These are phyloP conservation scores for Drosophila kambysellisi DNA, from an alignment of 2,888 invertebrate genomes.

Conservation along the genomic window DNA sequence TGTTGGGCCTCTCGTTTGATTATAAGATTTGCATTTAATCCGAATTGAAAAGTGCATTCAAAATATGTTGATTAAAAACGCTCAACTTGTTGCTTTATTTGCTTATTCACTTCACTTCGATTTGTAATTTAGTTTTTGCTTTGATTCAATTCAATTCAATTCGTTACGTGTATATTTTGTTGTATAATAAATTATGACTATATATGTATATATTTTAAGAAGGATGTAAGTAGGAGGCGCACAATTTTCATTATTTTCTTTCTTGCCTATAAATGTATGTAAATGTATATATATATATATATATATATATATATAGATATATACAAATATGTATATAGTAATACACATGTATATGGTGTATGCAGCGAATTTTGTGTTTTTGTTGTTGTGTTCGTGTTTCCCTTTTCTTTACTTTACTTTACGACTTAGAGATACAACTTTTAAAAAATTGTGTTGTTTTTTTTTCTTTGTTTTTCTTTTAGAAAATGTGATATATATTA, in stretches of 20 bases:
- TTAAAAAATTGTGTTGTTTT: slow-evolving; percentile 45
- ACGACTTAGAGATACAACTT: slow-evolving; percentile 61
- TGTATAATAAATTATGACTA: slow-evolving; percentile 70
- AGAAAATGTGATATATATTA: slow-evolving; percentile 56
- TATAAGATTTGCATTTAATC: slow-evolving; percentile 34
- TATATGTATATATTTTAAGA: slow-evolving; percentile 47
- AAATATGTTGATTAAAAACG: slow-evolving; percentile 44
- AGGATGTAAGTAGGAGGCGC: slow-evolving; percentile 67
- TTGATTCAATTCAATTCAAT: slow-evolving; percentile 39
- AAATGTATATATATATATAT: slow-evolving; percentile 3
- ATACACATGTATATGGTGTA: slow-evolving; percentile 17
- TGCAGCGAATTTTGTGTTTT: slow-evolving; percentile 10
- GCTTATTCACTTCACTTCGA: slow-evolving; percentile 4
- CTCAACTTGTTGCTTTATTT: slow-evolving; percentile 62
- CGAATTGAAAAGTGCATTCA: slow-evolving; percentile 36
- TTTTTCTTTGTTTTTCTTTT: slow-evolving; percentile 41
- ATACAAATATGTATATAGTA: slow-evolving; percentile 12
- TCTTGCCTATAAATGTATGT: slow-evolving; percentile 10
- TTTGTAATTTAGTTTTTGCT: slow-evolving; percentile 17
- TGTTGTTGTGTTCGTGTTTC: slow-evolving; percentile 14
- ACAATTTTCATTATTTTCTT: slow-evolving; percentile 34
- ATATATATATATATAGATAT: slow-evolving; percentile 7
- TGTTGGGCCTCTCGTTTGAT: slow-evolving; percentile 33
- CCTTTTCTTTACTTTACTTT: slow-evolving; percentile 28
- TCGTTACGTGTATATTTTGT: slow-evolving; percentile 56